Percentiles rank a stretch among this genome's conserved stretches.
phyloP scores from a whole-genome alignment of 2,888 invertebrate species.

The Cantharis nigra region DNA sequence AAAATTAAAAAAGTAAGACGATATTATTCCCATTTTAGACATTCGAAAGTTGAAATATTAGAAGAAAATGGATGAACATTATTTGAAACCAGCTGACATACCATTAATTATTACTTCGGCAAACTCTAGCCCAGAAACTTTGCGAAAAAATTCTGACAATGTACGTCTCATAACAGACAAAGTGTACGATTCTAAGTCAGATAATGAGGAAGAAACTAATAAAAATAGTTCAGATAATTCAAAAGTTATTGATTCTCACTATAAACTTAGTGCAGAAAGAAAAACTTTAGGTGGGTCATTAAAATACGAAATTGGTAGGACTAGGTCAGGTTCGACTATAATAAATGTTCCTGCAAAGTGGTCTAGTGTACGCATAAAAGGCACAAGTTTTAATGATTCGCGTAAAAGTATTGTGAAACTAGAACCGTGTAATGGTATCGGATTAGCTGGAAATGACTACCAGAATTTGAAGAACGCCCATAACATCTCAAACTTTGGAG shows the following conservation, averaged over 20 bases:
- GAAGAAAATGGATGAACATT: conserved; percentile 39
- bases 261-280: conserved; percentile 17
- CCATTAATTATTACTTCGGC: conserved; percentile 50
- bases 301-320: conserved; percentile 51
- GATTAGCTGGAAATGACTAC: conserved; percentile 43
- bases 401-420: conserved; percentile 67
- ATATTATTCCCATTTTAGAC: background rate
- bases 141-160: conserved; percentile 28
- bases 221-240: conserved; percentile 33
- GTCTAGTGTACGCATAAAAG: conserved; percentile 68
- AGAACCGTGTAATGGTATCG: conserved; percentile 66
- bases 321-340: conserved; percentile 48
- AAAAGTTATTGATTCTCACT: conserved; percentile 33
- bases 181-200: conserved; percentile 13
- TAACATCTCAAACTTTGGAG: conserved; percentile 52
- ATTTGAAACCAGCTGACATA: conserved; percentile 45
- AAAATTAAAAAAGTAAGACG: background rate
- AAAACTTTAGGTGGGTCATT: conserved; percentile 49
- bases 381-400: conserved; percentile 66
- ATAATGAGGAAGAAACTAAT: conserved; percentile 9
- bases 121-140: conserved; percentile 43
- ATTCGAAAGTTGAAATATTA: background rate
- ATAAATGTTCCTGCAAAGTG: conserved; percentile 60
- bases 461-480: conserved; percentile 48
- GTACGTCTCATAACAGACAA: conserved; percentile 16